Percentiles rank a stretch among this genome's conserved stretches.
Conservation (phyloP, 2,888 invertebrate species). For the Lasius fuliginosus region DNA sequence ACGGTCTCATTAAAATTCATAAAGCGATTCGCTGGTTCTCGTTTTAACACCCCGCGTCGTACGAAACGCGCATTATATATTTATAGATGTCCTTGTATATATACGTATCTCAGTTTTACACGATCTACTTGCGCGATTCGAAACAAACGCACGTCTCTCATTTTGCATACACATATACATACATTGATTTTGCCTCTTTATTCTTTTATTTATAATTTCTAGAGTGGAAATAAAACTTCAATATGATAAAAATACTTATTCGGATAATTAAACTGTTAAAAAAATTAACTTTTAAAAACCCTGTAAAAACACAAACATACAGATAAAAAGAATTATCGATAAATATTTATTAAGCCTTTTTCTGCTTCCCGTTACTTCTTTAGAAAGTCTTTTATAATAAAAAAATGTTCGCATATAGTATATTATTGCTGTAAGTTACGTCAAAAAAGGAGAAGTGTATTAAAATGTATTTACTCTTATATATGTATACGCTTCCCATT, state of each 20-base stretch:
- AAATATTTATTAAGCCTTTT: constrained; percentile 26
- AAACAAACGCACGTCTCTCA: not conserved
- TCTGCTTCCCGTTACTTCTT: not conserved
- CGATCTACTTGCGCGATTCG: not conserved
- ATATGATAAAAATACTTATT: not conserved
- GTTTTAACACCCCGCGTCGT: constrained; percentile 71
- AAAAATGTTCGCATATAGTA: not conserved
- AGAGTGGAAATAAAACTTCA: not conserved
- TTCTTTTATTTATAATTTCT: not conserved
- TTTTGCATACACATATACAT: not conserved
- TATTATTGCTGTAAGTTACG: constrained; percentile 63
- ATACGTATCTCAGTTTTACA: not conserved
- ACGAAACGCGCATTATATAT: constrained; percentile 76
- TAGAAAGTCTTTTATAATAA: not conserved
- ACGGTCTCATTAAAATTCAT: constrained; percentile 81
- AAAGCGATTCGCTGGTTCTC: constrained; percentile 76
- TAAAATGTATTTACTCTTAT: constrained; percentile 67
- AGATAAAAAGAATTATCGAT: not conserved
- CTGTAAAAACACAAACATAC: not conserved
- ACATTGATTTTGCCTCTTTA: not conserved
- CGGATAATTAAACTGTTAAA: not conserved
- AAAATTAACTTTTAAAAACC: not conserved
- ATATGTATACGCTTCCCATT: constrained; percentile 33
- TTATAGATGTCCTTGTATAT: constrained; percentile 73
- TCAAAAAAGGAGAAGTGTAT: constrained; percentile 10